Evolutionary conservation across 2,797 vertebrate genomes (phyloP).

Genomic region (Ceryle rudis): DNA sequence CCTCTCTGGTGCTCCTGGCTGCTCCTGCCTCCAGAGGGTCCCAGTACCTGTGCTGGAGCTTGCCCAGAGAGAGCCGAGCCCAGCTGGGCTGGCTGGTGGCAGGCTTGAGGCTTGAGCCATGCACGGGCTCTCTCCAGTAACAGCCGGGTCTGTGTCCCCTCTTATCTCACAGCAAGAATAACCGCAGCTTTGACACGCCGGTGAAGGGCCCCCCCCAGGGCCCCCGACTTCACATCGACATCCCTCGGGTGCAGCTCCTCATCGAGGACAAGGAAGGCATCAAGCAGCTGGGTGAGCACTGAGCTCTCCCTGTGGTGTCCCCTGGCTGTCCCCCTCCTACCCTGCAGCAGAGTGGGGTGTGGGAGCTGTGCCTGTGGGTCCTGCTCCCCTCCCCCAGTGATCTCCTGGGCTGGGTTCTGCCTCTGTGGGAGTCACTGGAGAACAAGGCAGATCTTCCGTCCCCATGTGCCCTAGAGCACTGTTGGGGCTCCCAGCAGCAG

Average conservation of each 20-base stretch:
- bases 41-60: not conserved
- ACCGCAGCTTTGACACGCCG: constrained; percentile 97
- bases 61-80: not conserved
- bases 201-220: constrained; percentile 98
- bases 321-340: not conserved
- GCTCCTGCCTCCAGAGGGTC: not conserved
- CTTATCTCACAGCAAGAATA: constrained; percentile 91
- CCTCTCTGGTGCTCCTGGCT: not conserved
- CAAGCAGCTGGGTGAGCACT: constrained; percentile 93
- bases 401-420: not conserved
- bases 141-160: not conserved
- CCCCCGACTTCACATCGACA: constrained; percentile 97
- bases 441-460: not conserved
- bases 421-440: not conserved
- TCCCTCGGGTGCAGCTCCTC: constrained; percentile 96
- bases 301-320: accelerated
- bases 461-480: accelerated
- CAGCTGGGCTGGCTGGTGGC: not conserved
- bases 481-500: not conserved
- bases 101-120: too few relatives aligned
- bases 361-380: not conserved
- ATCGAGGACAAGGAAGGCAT: constrained; percentile 99
- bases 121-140: not conserved
- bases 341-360: accelerated
- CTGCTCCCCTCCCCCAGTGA: accelerated